These are phyloP conservation scores for Eupithecia vulgata DNA, from an alignment of 2,888 invertebrate species.

Conservation along the genomic window DNA sequence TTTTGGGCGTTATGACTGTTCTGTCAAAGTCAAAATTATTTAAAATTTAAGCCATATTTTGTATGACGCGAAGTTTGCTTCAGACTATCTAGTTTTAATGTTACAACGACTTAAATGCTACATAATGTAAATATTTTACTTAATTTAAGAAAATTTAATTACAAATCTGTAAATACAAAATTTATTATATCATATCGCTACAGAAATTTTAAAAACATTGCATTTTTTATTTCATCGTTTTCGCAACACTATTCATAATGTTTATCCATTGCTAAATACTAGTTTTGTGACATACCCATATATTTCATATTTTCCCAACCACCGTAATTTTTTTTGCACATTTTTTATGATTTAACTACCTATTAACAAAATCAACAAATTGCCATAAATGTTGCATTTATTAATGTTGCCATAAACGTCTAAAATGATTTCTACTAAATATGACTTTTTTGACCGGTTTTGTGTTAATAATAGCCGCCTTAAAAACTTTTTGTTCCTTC, in stretches of 20 bases:
- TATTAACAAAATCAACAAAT: background rate
- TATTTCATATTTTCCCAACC: background rate
- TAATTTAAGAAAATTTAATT: conserved; percentile 16
- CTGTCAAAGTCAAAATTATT: conserved; percentile 20
- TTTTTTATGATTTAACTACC: background rate
- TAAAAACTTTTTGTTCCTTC: conserved; percentile 16
- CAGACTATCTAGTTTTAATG: conserved; percentile 20
- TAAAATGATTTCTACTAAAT: background rate
- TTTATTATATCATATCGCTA: conserved; percentile 17
- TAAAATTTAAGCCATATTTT: conserved; percentile 9
- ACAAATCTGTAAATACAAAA: conserved; percentile 11
- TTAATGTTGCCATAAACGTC: conserved; percentile 20
- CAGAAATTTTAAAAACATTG: background rate
- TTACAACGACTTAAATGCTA: conserved; percentile 42
- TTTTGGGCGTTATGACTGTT: conserved; percentile 6
- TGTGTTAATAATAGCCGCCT: background rate
- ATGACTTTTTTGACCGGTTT: background rate
- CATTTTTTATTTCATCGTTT: background rate
- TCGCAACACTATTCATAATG: background rate
- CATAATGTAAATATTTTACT: conserved; percentile 29
- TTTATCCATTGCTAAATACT: background rate
- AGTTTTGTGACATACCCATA: background rate
- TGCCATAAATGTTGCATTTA: conserved; percentile 32
- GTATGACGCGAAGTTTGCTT: conserved; percentile 18
- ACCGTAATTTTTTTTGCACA: background rate